Evolutionary conservation across 1,140 invertebrate genomes (phyloP).

Genomic region (Thaumatotibia leucotreta): DNA sequence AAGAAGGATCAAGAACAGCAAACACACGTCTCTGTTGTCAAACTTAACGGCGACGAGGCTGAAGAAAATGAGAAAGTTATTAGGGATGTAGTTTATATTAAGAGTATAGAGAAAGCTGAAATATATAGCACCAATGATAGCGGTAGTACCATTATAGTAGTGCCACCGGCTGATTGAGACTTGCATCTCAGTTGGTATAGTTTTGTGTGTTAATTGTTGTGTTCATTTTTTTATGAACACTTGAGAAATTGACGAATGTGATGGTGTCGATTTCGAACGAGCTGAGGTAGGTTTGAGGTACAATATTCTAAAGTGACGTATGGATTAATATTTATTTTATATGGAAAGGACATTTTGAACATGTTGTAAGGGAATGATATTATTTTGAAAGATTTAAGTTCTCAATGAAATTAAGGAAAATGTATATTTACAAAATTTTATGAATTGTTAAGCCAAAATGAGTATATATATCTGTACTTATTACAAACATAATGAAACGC

Average conservation of each 20-base stretch:
- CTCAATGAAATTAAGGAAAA: not conserved
- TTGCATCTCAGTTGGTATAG: not conserved
- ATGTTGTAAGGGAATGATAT: not conserved
- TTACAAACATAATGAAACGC: no score
- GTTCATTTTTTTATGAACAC: not conserved
- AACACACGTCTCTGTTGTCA: slow-evolving; percentile 59
- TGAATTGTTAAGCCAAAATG: not conserved
- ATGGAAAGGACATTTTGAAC: not conserved
- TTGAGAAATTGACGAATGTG: not conserved
- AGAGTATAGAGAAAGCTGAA: slow-evolving; percentile 50
- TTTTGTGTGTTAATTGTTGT: not conserved
- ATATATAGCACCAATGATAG: slow-evolving; percentile 56
- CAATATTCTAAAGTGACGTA: not conserved
- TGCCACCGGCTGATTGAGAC: slow-evolving; percentile 65
- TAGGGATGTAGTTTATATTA: slow-evolving; percentile 55
- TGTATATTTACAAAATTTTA: not conserved
- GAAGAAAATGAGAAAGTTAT: slow-evolving; percentile 41
- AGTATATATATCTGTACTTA: no score
- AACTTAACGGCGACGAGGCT: slow-evolving; percentile 60
- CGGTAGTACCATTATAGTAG: slow-evolving; percentile 65
- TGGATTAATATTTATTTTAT: not conserved
- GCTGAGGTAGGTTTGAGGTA: not conserved
- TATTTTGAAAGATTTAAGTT: not conserved
- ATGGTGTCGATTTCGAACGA: not conserved
- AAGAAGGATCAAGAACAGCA: slow-evolving; percentile 29